Base-by-base conservation (phyloP, 1,140 invertebrate species). In the Drosophila nebulosa region DNA sequence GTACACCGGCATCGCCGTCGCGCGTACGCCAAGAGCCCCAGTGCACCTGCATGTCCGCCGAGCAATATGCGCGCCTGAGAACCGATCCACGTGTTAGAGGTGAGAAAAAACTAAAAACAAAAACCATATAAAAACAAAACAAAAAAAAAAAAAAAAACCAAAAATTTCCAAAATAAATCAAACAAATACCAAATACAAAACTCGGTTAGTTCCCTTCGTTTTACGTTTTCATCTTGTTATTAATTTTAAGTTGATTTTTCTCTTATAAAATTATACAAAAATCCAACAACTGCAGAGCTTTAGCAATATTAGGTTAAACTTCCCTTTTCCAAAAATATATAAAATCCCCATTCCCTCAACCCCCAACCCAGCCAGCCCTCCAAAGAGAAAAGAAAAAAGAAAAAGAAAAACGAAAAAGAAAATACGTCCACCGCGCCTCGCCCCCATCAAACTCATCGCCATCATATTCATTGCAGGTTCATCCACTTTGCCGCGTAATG, bases 1-100 rank as follows among this genome's bases (percentile, higher is more conserved):
- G 97, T 68, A 99, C 97, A 27, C 98, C 97, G 52, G 97, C 97
- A 16, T 98, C 97, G 69, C 98, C 98, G 60, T 97, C 96, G 83
- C 93, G 96, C 86, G 94, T 96, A 67, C 93, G 93, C 51, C 93
- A 93, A 61, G 97, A 98, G 92, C 96, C 97, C 50, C 97, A 98
- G 90, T 98, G 97, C 92, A 98, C 97, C 64, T 98, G 97, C 91
- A 98, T 98, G 97, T 97, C 97, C 16, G 95, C 97, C 57, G 97
- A 98, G 91, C 97, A 98, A 92, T 97, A 97, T 92, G 95, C 96
- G 69, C 94, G 96, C 89, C 93, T 97, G 96, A 90, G 94, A 94
- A 90, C 96, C 97, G 96, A 97, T 93, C 95, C 96, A 57, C 93
- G 97, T 93, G 96, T 96, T 92, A 93, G 96, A 91, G 91, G 91